These are phyloP conservation scores for Nomia melanderi DNA, from an alignment of 1,140 invertebrate species.

Conservation along the genomic window DNA sequence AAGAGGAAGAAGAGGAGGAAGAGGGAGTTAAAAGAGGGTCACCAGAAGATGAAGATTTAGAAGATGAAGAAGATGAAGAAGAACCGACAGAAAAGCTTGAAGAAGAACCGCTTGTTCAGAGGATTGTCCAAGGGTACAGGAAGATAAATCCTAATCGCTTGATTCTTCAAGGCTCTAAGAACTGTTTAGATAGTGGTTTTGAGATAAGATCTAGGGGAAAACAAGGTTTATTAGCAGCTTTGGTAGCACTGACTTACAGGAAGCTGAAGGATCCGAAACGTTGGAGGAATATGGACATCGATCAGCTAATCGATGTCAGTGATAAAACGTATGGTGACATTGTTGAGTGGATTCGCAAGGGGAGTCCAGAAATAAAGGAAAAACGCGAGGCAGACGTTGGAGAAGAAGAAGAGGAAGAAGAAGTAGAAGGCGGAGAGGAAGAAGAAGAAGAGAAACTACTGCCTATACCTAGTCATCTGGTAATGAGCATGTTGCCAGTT, in stretches of 20 bases:
- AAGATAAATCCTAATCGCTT: conserved; percentile 68
- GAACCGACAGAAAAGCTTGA: neutral
- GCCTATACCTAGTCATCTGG: conserved; percentile 59
- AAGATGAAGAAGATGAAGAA: neutral
- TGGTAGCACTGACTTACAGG: conserved; percentile 63
- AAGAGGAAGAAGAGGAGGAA: conserved; percentile 16
- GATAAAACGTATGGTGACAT: conserved; percentile 61
- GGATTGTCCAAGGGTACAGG: conserved; percentile 59
- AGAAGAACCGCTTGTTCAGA: neutral
- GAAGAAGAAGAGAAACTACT: conserved; percentile 34
- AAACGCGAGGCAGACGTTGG: conserved; percentile 32
- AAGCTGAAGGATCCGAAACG: conserved; percentile 57
- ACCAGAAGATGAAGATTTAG: neutral
- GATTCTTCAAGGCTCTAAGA: conserved; percentile 66
- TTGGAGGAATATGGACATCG: conserved; percentile 70
- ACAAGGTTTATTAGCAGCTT: conserved; percentile 67
- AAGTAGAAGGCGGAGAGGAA: conserved; percentile 50
- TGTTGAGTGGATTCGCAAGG: conserved; percentile 61
- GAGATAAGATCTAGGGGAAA: conserved; percentile 57
- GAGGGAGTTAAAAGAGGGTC: neutral
- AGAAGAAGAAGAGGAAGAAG: conserved; percentile 41
- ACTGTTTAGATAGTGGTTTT: conserved; percentile 59
- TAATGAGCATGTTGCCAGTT: conserved; percentile 69
- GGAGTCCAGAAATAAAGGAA: conserved; percentile 41
- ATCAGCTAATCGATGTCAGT: conserved; percentile 68